phyloP scores from a whole-genome alignment of 2,113 vertebrate genomes.

The Oceanites oceanicus region DNA sequence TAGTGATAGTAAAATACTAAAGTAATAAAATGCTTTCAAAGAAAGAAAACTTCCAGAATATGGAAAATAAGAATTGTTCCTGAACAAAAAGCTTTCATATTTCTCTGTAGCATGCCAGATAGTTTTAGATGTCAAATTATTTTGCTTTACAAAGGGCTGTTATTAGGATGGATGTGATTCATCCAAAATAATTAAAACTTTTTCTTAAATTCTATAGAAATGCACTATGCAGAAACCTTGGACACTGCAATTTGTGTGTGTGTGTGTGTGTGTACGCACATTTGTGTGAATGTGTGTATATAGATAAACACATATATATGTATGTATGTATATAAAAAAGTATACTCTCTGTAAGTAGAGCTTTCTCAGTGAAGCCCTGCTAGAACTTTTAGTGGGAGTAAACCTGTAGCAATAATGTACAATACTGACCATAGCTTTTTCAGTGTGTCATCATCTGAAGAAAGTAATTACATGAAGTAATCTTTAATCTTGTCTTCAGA shows the following conservation, averaged over 20 bases:
- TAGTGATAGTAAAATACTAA: neutral
- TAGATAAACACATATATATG: too few species aligned
- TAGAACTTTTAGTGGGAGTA: neutral
- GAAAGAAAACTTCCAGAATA: neutral
- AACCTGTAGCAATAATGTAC: neutral
- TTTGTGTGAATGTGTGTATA: accelerated
- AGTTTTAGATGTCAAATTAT: neutral
- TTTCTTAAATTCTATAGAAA: neutral
- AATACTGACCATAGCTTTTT: neutral
- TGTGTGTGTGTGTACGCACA: accelerated
- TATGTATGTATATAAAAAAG: neutral
- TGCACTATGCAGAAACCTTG: neutral
- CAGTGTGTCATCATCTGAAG: neutral
- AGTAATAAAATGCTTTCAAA: neutral
- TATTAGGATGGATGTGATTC: neutral
- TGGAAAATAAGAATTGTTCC: neutral
- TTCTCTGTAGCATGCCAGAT: neutral
- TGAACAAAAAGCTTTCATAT: neutral
- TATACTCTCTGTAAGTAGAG: neutral
- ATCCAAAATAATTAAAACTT: neutral
- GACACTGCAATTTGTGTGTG: neutral
- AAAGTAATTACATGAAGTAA: neutral
- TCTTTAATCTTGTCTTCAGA: neutral
- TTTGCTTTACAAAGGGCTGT: neutral
- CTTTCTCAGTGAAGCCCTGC: neutral